Base-by-base conservation (phyloP, 2,797 vertebrate genomes). In the Tinamus major region DNA sequence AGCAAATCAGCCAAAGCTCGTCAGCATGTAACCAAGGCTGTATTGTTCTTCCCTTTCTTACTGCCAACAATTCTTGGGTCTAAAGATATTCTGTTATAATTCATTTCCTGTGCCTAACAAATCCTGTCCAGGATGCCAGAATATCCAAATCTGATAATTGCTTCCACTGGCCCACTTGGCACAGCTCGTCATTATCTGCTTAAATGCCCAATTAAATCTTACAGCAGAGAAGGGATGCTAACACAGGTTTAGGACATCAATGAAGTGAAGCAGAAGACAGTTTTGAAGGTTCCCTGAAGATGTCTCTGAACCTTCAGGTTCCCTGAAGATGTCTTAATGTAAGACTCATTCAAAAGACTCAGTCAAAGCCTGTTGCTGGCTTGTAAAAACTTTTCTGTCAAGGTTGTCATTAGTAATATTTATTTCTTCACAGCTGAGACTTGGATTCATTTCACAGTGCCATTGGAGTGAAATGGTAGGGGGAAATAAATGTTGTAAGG, bases 121-220 rank as follows among this genome's bases (percentile, higher is more conserved):
- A 92, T 93, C 67, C 61, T 94, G 71, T 91, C 64, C 78, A 64
- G 1, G 8, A 77, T 91, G 83, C 92, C 85, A 95, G 80, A 94
- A 91, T 93, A 90, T 90, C 85, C 92, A 94, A 94, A 94, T 94
- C 80, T 92, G 87, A 83, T 95, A 95, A 96, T 96, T 90, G 13
- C 87, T 95, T 95, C 91, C 89, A 93, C 68, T 94, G 83, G 87
- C 71, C 83, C 74, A 82, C 51, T 96, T 93, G 94, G 87, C 87
- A 85, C 51, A 81, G 81, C 19, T 84, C 44, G 42, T 16, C 0
- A 0, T 21, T 92, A 84, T 91, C 75, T 78, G 41, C 85, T 93
- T 78, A 70, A 87, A 49, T 26, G 93, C 88, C 53, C 81, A 90
- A 10, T 94, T 90, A 85, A 75, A 68, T 64, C 44, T 87, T 49